Base-by-base conservation (phyloP, 2,113 vertebrate genomes). In the Jacana jacana region DNA sequence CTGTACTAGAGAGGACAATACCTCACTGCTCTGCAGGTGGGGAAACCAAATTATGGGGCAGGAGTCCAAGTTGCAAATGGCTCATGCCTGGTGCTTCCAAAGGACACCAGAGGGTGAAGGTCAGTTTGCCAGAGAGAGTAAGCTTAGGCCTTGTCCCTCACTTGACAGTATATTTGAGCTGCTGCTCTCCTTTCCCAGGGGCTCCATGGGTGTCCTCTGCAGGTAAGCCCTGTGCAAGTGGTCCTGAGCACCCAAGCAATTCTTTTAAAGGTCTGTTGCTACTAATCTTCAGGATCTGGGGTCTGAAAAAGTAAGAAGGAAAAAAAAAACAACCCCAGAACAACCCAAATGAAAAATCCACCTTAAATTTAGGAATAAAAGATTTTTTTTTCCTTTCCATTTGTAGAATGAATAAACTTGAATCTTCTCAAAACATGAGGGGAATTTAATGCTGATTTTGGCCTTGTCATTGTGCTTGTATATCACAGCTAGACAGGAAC, bases 401-500 rank as follows among this genome's bases (percentile, higher is more conserved):
- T 86, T 64, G 35, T 46, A 22, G 30, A 64, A 9, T 25, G 81
- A 71, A 64, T 4, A 71, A 84, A 79, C 6, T 70, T 11, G 9
- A 73, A 77, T 51, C n/a, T 10, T 51, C 20, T 66, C 31, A 80
- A 66, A 81, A 42, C 12, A 7, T 16, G 19, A 13, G 70, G 64
- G 72, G 31, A 19, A 65, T 86, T 94, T 77, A 63, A 63, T 71
- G 80, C 42, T 81, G 76, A 51, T 75, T 93, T 97, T 88, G 55
- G 31, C 85, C 51, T 78, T 81, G 58, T 23, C 15, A 54, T 85
- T 40, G 13, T 86, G 44, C 54, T 88, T 1, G 0, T 84, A 17
- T 2, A 6, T n/a, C 51, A 80, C 54, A 93, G 60, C 44, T 31
- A 23, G 10, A 71, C 42, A 81, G 66, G 23, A 92, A 22, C 11